These are phyloP conservation scores for Porites lobata DNA, from an alignment of 92 coral and sea anemone species.

Conservation along the genomic window DNA sequence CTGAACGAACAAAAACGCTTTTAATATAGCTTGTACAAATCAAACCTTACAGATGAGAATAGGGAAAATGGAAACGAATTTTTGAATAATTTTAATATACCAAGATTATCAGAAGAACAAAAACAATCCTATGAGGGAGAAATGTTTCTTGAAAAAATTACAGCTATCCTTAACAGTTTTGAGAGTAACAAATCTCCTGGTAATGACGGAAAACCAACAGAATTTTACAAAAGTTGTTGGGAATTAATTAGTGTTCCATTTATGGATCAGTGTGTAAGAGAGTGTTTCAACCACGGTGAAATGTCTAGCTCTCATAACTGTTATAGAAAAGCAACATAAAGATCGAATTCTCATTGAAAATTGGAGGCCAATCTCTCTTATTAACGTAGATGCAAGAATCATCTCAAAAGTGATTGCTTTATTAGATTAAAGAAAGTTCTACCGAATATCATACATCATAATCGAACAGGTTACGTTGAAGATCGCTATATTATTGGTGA, in stretches of 20 bases:
- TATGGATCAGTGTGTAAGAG: neutral
- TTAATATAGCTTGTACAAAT: neutral
- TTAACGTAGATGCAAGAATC: neutral
- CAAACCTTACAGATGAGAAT: neutral
- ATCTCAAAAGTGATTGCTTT: neutral
- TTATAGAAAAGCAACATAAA: neutral
- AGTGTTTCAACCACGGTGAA: neutral
- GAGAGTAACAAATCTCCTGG: conserved; percentile 2
- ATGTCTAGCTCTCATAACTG: neutral
- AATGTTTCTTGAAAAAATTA: neutral
- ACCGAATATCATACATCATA: too few species aligned
- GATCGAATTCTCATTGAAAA: conserved; percentile 2
- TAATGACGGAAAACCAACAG: neutral
- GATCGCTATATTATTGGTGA: too few species aligned
- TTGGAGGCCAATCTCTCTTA: neutral
- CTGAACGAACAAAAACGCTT: too few species aligned
- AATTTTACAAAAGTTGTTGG: conserved; percentile 8
- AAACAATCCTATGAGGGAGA: neutral
- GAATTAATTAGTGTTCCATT: neutral
- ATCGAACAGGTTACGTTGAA: too few species aligned
- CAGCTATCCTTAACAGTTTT: neutral
- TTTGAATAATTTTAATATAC: neutral
- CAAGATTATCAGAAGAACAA: neutral
- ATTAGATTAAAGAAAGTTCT: neutral
- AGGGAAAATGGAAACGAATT: neutral